Evolutionary conservation across 2,888 invertebrate genomes (phyloP), one percentile per base, ranked within the genome.

Genomic region (Drepana falcataria): DNA sequence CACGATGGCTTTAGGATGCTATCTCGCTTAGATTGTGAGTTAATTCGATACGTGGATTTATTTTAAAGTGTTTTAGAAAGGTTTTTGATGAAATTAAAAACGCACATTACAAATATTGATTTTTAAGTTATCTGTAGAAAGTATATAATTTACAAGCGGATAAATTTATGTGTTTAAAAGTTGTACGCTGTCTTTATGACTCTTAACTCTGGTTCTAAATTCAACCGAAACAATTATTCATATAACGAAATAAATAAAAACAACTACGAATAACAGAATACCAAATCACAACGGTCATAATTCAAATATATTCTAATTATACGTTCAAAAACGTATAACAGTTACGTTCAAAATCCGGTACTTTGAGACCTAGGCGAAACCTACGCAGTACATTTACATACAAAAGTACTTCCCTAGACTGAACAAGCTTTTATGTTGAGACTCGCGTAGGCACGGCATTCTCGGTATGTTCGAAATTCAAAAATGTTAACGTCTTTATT

Each of bases 301-400:
- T 40, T 40, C 44, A 44, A 44, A 6, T 44, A 9, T 9, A 62
- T 60, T 56, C 59, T 66, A 67, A 67, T 70, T 68, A 67, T 59
- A 54, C 49, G 55, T 56, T 61, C 63, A 64, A 71, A 67, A 69
- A 67, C 64, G 52, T 53, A 55, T 48, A 54, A 53, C 55, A 48
- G 55, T 59, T 53, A 60, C 66, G 68, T 67, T 69, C 57, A 64
- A 68, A 75, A 81, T 78, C 74, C 77, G 79, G 81, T 67, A 64
- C 69, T 51, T 59, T 68, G 48, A 78, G 75, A 69, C 69, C 69
- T 72, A 75, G 66, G 71, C 63, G 68, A 59, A 75, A 73, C 89
- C 90, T 87, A 89, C 89, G 89, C 89, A 77, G 75, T 77, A 63
- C 77, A 88, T 90, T 89, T 87, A 86, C 89, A 90, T 89, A 90